A percentile compares a stretch with the other conserved stretches of the same genome.
phyloP scores from a whole-genome alignment of 2,113 vertebrate genomes.

The Barbus barbus region DNA sequence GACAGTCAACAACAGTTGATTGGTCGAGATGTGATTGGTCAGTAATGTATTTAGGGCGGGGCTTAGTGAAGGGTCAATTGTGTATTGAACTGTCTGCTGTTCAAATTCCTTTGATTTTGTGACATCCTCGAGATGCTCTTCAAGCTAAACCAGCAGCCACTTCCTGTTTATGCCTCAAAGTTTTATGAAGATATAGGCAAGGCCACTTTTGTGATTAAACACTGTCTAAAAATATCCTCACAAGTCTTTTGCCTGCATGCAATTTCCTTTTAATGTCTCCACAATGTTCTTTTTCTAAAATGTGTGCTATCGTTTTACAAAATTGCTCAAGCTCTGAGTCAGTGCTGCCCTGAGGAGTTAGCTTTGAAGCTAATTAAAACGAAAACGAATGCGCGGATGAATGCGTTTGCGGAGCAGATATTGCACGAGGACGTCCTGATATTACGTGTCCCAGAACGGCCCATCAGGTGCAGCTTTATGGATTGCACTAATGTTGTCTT shows the following conservation, averaged over 20 bases:
- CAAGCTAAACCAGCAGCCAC: neutral
- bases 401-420: too few relatives aligned
- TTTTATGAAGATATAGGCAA: neutral
- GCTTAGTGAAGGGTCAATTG: too few relatives aligned
- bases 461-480: neutral
- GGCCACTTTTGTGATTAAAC: neutral
- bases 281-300: neutral
- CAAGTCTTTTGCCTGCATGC: neutral
- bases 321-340: slow-evolving; percentile 12
- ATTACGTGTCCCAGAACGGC: neutral
- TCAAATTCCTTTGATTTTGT: neutral
- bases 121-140: neutral
- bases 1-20: neutral
- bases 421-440: neutral
- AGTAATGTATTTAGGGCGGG: too few relatives aligned
- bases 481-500: neutral
- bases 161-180: neutral
- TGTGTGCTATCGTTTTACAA: neutral
- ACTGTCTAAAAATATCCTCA: neutral
- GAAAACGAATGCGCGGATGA: too few relatives aligned
- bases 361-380: slow-evolving; percentile 19
- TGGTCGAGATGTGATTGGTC: neutral
- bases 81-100: too few relatives aligned
- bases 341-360: slow-evolving; percentile 20
- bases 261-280: neutral